Percentiles rank a stretch among this genome's conserved stretches.
These are phyloP conservation scores for Coelopa frigida DNA, from an alignment of 1,140 invertebrate genomes.

Conservation along the genomic window DNA sequence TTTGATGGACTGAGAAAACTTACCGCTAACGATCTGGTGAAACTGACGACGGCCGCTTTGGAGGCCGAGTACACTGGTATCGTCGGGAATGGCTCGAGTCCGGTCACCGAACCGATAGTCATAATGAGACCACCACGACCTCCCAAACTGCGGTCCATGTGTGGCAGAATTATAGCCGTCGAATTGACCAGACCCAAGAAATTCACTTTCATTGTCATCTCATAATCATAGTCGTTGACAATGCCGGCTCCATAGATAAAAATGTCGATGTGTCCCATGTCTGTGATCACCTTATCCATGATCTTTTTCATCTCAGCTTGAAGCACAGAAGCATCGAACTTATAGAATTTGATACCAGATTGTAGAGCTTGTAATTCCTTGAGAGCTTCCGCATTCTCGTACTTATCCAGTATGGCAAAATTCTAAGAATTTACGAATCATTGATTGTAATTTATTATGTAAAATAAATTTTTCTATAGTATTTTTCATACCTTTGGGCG, in stretches of 20 bases:
- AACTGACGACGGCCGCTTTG: constrained; percentile 48
- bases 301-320: no score
- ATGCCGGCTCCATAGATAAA: constrained; percentile 33
- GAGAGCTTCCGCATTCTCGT: no score
- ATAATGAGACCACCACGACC: constrained; percentile 57
- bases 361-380: no score
- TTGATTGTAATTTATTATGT: constrained; percentile 41
- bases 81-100: constrained; percentile 43
- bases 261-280: constrained; percentile 38
- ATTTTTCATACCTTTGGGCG: constrained; percentile 35
- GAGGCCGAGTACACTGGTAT: constrained; percentile 47
- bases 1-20: no score
- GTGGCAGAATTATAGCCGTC: constrained; percentile 27
- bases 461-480: constrained; percentile 36
- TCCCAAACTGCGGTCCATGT: constrained; percentile 52
- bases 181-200: constrained; percentile 36
- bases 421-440: no score
- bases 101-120: constrained; percentile 56
- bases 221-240: constrained; percentile 29
- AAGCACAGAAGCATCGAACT: no score
- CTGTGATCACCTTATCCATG: constrained; percentile 30
- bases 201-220: constrained; percentile 35
- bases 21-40: constrained; percentile 43
- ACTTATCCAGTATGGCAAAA: no score
- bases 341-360: no score